Evolutionary conservation across 2,113 vertebrate genomes (phyloP), one percentile per base, ranked within the genome.

Genomic region (Isichthys henryi): DNA sequence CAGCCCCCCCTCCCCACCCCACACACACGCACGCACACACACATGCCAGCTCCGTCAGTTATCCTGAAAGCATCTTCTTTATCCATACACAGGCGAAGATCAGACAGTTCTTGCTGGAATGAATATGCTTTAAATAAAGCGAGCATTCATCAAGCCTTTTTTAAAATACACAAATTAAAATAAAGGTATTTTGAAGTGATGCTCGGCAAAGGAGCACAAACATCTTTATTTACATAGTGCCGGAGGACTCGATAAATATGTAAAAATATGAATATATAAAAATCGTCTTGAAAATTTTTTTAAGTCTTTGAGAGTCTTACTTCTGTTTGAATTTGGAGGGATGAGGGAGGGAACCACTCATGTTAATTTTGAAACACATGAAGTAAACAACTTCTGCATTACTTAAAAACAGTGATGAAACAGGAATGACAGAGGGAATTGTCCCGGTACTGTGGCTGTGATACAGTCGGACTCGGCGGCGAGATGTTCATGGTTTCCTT

Each of bases 121-220:
- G n/a, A 50, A 50, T 31, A 31, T 50, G 43, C 45, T 5, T 27
- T 13, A 10, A 5, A 86, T 27, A 48, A 86, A 48, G 23, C 19
- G 27, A 31, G 5, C 74, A 43, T 39, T 80, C 74, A 43, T 35
- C 31, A 2, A 43, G 17, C 31, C 35, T 2, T 35, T 43, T 74
- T 39, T 13, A 27, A 77, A 77, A 77, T 39, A 80, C n/a, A 80
- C 74, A 80, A 43, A 80, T 39, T 43, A 80, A 17, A 80, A 80
- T 35, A 87, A 87, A 53, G 86, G n/a, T 87, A 86, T 87, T 87
- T 87, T 17, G 31, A 39, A 56, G 86, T 87, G 52, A 31, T 19
- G 17, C 86, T 58, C 4, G 17, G 86, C 31, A 87, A 87, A 56
- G 31, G 27, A 87, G 50, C 31, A 35, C 52, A 39, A 86, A 19